Evolutionary conservation across 2,888 invertebrate species (phyloP).

Genomic region (Agrotis segetum): DNA sequence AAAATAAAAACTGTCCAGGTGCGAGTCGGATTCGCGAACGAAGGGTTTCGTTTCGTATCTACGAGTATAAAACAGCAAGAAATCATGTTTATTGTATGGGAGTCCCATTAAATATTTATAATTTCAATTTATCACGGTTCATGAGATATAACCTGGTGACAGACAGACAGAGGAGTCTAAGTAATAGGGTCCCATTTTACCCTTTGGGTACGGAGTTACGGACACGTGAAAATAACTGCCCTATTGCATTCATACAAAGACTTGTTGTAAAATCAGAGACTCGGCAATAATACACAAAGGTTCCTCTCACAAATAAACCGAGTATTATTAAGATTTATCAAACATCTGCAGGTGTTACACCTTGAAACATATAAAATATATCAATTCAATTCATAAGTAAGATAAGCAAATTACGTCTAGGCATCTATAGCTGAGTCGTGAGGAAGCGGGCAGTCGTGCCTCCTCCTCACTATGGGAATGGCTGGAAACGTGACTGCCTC

Average conservation of each 20-base stretch:
- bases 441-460: conserved; percentile 51
- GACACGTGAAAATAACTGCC: too few relatives aligned
- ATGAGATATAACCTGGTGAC: too few relatives aligned
- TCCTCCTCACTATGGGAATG: conserved; percentile 60
- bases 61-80: too few relatives aligned
- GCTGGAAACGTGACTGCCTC: conserved; percentile 65
- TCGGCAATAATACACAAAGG: neutral
- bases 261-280: neutral
- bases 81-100: too few relatives aligned
- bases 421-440: conserved; percentile 55
- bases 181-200: too few relatives aligned
- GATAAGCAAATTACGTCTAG: conserved; percentile 51
- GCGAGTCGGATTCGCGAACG: too few relatives aligned
- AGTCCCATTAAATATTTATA: too few relatives aligned
- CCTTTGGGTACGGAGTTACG: too few relatives aligned
- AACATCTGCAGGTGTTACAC: conserved; percentile 29
- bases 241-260: too few relatives aligned
- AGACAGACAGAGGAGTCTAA: too few relatives aligned
- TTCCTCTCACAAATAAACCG: neutral
- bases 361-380: conserved; percentile 31
- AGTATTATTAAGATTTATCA: conserved; percentile 7
- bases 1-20: neutral
- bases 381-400: conserved; percentile 53
- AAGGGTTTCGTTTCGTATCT: too few relatives aligned
- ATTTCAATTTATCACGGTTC: too few relatives aligned